Conservation (phyloP, 2,797 vertebrate species). For the Lophotriccus pileatus region DNA sequence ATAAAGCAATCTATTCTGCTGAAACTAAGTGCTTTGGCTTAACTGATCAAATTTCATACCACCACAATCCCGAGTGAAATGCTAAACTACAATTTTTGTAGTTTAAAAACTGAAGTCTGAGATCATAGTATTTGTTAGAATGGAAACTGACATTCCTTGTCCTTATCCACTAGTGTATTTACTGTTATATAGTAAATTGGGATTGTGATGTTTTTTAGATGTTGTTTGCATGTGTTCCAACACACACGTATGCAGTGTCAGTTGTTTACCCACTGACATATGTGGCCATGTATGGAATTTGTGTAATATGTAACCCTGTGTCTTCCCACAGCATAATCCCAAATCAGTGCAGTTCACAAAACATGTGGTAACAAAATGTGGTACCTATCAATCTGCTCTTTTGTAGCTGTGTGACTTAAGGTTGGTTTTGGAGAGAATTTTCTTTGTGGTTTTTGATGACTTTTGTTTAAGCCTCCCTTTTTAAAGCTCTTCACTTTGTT, state of each 20-base stretch:
- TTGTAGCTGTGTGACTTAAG: neutral
- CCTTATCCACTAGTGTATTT: neutral
- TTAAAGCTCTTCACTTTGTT: neutral
- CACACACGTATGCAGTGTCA: fast-evolving
- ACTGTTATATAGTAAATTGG: neutral
- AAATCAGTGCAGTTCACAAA: neutral
- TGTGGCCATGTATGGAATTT: neutral
- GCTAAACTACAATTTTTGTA: neutral
- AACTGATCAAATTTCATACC: neutral
- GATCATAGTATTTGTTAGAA: neutral
- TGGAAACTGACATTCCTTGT: neutral
- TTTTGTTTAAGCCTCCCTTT: neutral
- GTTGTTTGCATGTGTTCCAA: neutral
- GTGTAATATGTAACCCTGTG: neutral
- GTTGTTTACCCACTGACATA: neutral
- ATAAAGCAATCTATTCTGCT: neutral
- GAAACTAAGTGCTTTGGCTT: neutral
- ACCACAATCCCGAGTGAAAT: neutral
- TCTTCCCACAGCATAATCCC: neutral
- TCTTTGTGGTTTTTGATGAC: neutral
- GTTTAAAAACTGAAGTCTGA: neutral
- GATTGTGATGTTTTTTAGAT: neutral
- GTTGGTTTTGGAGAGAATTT: neutral
- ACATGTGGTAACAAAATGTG: neutral
- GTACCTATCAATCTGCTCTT: neutral